Evolutionary conservation across 2,113 vertebrate species (phyloP).

Genomic region (Charadrius vociferus): DNA sequence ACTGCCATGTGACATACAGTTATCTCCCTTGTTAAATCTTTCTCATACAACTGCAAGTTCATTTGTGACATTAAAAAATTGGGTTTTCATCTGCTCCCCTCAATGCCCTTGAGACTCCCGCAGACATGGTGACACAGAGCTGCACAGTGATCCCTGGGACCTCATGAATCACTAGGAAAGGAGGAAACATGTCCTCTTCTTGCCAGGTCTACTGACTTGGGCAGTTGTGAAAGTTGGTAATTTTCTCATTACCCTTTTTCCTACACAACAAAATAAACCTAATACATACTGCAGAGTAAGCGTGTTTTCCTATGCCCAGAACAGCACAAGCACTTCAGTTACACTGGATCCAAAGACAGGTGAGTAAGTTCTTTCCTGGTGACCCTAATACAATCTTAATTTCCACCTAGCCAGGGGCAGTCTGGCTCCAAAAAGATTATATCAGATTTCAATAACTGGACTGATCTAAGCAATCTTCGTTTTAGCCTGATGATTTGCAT

Average conservation of each 20-base stretch:
- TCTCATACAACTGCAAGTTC: not conserved
- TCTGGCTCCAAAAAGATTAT: not conserved
- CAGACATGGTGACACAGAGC: not conserved
- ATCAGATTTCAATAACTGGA: not conserved
- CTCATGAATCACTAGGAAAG: not conserved
- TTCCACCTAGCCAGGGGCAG: not conserved
- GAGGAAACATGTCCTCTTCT: not conserved
- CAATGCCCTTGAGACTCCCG: not conserved
- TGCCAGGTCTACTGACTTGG: not conserved
- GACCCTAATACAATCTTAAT: not conserved
- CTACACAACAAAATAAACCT: not conserved
- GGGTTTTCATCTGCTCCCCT: not conserved
- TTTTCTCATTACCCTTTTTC: not conserved
- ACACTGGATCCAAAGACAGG: not conserved
- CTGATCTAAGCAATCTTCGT: not conserved
- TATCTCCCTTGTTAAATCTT: not conserved
- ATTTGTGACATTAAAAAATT: not conserved
- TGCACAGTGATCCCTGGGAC: not conserved
- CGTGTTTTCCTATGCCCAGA: not conserved
- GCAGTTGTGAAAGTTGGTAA: not conserved
- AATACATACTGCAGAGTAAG: not conserved
- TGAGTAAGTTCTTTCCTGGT: not conserved
- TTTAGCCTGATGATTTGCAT: not conserved
- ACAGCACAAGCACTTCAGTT: not conserved
- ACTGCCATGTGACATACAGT: not conserved